Conservation (phyloP, 2,888 invertebrate genomes). For the Uropetala carovei region DNA sequence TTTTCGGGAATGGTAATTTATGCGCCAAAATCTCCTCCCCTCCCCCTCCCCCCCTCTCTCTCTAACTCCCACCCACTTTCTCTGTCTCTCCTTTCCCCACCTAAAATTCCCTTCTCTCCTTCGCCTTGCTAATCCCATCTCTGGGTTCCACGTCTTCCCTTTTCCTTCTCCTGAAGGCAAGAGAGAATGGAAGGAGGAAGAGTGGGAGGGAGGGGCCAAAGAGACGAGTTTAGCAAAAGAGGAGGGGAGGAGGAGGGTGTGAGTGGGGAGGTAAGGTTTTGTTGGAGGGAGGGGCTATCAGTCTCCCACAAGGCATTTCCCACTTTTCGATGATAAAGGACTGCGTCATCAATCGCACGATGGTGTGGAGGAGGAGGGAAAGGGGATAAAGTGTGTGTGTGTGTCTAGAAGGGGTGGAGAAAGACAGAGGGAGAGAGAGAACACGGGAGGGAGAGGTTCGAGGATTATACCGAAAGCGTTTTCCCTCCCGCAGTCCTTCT, state of each 20-base stretch:
- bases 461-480: not conserved
- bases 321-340: constrained; percentile 44
- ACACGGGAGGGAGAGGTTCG: not conserved
- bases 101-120: not conserved
- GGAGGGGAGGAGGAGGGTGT: not conserved
- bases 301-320: not conserved
- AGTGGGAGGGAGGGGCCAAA: no score
- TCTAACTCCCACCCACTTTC: not conserved
- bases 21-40: constrained; percentile 31
- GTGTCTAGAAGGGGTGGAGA: no score
- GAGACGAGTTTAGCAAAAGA: not conserved
- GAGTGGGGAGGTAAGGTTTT: not conserved
- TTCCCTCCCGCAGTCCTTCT: not conserved
- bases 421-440: not conserved
- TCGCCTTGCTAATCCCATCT: constrained; percentile 48
- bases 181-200: not conserved
- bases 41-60: not conserved
- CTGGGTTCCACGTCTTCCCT: no score
- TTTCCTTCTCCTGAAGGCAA: not conserved
- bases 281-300: not conserved
- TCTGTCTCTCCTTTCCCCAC: not conserved
- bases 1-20: constrained; percentile 47
- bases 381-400: not conserved
- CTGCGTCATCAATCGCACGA: not conserved
- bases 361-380: not conserved